Evolutionary conservation across 2,113 vertebrate genomes (phyloP), one percentile per base, ranked within the genome.

Genomic region (Perca schrenkii): DNA sequence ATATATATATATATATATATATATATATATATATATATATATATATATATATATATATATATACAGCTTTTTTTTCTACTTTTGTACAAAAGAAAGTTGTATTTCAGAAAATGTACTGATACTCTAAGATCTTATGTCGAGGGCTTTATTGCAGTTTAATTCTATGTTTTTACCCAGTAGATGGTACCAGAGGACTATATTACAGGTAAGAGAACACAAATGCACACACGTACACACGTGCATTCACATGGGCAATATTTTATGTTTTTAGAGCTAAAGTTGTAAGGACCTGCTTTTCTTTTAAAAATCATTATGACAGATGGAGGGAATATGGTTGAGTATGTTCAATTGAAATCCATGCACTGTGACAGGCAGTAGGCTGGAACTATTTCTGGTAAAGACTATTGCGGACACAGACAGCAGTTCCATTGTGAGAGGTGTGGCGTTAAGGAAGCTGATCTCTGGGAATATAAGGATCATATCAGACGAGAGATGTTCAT

Each of bases 401-500:
- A 43, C 62, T 56, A 34, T 76, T 31, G n/a, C 76, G 79, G 47
- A 90, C 83, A 83, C 76, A 81, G 47, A 90, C 83, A 83, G 72
- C 58, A 65, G 71, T 3, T 62, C 52, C 22, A 74, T 90, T 89
- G 88, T 84, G 40, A 54, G 77, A 85, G 84, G 88, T 84, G 85
- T 82, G 77, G 79, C 68, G 43, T 76, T 80, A 77, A 91, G 89
- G 84, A 87, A 83, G 86, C 82, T 50, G 74, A 87, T 83, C 82
- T 70, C 34, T 57, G 74, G 54, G 50, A 62, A 66, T 81, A 83
- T 63, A 74, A 46, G 77, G 67, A 62, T 21, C 12, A 12, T 61
- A 89, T 86, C 87, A 79, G 84, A 72, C 10, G n/a, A 74, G 74
- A 85, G 84, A 91, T 87, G 80, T 78, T 82, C 71, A 84, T 88